Evolutionary conservation across 2,888 invertebrate species (phyloP).

Genomic region (Drosophila ezoana): DNA sequence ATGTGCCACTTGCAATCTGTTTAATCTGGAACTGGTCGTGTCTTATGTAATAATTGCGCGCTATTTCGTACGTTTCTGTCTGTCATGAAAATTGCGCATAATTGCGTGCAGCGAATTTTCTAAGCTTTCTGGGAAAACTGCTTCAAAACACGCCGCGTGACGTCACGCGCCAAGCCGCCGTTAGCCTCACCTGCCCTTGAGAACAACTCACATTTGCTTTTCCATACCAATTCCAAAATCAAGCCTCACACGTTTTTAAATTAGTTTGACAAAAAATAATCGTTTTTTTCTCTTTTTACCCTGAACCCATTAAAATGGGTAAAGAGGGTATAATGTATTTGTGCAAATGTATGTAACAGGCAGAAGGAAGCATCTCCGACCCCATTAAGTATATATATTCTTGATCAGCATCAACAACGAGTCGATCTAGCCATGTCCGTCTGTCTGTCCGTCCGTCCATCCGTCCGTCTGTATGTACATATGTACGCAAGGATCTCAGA

Average conservation of each 20-base stretch:
- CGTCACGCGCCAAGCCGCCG: conserved; percentile 55
- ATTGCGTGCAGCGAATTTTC: conserved; percentile 46
- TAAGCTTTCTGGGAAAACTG: conserved; percentile 50
- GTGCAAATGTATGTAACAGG: too few species aligned
- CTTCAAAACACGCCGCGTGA: conserved; percentile 41
- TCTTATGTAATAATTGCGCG: conserved; percentile 42
- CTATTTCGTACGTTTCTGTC: conserved; percentile 8
- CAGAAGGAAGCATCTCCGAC: too few species aligned
- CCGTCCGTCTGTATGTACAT: too few species aligned
- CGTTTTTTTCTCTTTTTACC: too few species aligned
- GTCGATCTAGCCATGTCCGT: too few species aligned
- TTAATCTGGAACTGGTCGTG: conserved; percentile 31
- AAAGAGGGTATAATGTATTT: too few species aligned
- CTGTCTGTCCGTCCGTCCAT: too few species aligned
- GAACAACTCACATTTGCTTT: conserved; percentile 28
- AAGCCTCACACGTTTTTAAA: background rate
- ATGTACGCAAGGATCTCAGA: too few species aligned
- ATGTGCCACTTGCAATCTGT: conserved; percentile 9
- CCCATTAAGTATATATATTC: too few species aligned
- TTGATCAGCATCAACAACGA: too few species aligned
- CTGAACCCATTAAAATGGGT: too few species aligned
- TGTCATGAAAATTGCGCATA: conserved; percentile 50
- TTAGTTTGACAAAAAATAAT: background rate
- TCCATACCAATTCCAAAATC: conserved; percentile 1
- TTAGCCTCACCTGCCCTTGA: conserved; percentile 32